These are phyloP conservation scores for Sycophila texana DNA, from an alignment of 2,888 invertebrate genomes.

Conservation along the genomic window DNA sequence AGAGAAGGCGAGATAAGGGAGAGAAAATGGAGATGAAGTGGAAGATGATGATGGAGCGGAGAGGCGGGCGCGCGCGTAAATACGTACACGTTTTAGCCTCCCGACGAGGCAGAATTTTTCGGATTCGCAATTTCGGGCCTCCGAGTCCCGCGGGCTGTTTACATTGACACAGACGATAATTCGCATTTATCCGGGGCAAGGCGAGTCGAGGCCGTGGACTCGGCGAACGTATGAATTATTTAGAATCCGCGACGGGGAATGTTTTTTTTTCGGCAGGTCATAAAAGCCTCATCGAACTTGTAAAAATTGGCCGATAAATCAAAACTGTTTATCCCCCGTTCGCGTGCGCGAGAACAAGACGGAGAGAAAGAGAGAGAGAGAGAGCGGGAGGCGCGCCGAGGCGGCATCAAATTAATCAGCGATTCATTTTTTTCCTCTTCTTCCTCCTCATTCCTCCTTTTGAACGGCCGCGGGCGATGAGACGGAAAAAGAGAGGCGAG, in stretches of 20 bases:
- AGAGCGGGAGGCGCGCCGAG: background rate
- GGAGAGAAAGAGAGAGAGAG: too few relatives aligned
- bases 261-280: too few relatives aligned
- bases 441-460: background rate
- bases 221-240: too few relatives aligned
- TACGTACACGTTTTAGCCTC: slow-evolving; percentile 4
- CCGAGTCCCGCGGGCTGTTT: too few relatives aligned
- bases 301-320: slow-evolving; percentile 20
- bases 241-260: too few relatives aligned
- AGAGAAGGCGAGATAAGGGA: slow-evolving; percentile 36
- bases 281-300: background rate
- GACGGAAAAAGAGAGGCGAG: slow-evolving; percentile 40
- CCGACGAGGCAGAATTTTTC: too few relatives aligned
- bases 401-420: slow-evolving; percentile 36
- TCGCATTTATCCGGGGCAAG: too few relatives aligned
- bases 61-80: slow-evolving; percentile 25
- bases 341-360: background rate
- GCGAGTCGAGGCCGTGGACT: too few relatives aligned
- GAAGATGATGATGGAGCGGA: slow-evolving; percentile 54
- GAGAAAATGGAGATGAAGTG: slow-evolving; percentile 61
- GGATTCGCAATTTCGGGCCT: too few relatives aligned
- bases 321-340: slow-evolving; percentile 26
- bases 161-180: too few relatives aligned
- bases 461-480: slow-evolving; percentile 35
- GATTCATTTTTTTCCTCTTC: slow-evolving; percentile 3